Evolutionary conservation across 2,888 invertebrate species (phyloP), one percentile per base, ranked within the genome.

Genomic region (Megastigmus dorsalis): DNA sequence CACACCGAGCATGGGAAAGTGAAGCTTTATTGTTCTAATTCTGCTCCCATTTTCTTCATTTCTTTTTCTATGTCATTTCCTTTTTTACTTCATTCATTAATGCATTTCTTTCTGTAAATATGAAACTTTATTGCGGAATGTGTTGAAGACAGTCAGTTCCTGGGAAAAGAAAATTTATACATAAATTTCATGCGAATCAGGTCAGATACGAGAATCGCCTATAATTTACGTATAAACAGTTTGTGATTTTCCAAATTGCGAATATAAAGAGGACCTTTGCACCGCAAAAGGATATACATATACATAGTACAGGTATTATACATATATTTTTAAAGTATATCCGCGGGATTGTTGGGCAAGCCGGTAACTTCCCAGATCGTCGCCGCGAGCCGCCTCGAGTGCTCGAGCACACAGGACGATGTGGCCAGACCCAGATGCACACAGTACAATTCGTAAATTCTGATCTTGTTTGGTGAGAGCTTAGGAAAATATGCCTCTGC

Each of bases 401-500:
- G 96, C 84, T 96, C 95, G 78, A 96, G 91, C 0, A 96, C 95
- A 69, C 94, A 94, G 1, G 95, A 92, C 0, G 95, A 92, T 0
- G 96, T 95, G 1, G 94, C 93, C 65, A 96, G 88, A 0, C 96
- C 96, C 73, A 96, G 89, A 88, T 97, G 96, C 30, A 96, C 92
- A 85, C 95, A 95, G 81, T 93, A 94, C 76, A 97, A 88, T 88
- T 97, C 96, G 77, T 92, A 93, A 81, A 93, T 93, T 74, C 91
- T 89, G n/a, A 94, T 90, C 88, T 93, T 93, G 36, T 88, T 89
- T 0, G 90, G 85, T 0, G 91, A 83, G 74, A 89, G 86, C 84
- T 93, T 93, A 2, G 94, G 94, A 81, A 94, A 94, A 83, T 92
- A 93, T 0, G 90, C 89, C 80, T 93, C 92, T 9, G 90, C 90